Evolutionary conservation across 2,797 vertebrate genomes (phyloP).

Genomic region (Prionace glauca): DNA sequence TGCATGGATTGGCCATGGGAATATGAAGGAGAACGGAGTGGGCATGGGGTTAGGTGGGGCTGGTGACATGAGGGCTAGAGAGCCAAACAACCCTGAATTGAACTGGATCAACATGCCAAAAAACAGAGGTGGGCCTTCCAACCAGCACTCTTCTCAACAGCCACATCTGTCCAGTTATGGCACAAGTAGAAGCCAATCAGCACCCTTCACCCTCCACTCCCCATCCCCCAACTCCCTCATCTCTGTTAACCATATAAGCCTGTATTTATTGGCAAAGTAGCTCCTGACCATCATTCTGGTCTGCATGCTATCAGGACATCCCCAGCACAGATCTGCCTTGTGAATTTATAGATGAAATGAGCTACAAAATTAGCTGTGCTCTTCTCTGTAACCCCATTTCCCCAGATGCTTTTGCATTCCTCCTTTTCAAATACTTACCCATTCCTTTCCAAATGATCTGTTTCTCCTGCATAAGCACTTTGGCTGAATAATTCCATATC

Average conservation of each 20-base stretch:
- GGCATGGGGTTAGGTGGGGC: neutral
- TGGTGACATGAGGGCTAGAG: neutral
- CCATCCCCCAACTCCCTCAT: no score
- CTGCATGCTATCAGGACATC: neutral
- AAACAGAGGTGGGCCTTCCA: neutral
- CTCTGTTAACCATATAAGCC: no score
- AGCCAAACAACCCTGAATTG: neutral
- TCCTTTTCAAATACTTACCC: neutral
- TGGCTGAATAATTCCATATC: neutral
- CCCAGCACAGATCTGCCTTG: neutral
- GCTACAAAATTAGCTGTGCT: neutral
- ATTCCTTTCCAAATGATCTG: neutral
- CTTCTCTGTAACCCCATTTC: neutral
- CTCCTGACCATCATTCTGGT: neutral
- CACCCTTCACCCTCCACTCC: no score
- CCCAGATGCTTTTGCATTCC: neutral
- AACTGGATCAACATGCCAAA: neutral
- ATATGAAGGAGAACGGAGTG: neutral
- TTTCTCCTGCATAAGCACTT: neutral
- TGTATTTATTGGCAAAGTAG: neutral
- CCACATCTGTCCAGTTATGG: neutral
- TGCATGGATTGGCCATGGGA: neutral
- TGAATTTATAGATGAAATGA: neutral
- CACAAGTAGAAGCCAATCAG: neutral
- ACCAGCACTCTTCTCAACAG: no score